Evolutionary conservation across 2,113 vertebrate genomes (phyloP), one percentile per base, ranked within the genome.

Genomic region (Poeciliopsis prolifica): DNA sequence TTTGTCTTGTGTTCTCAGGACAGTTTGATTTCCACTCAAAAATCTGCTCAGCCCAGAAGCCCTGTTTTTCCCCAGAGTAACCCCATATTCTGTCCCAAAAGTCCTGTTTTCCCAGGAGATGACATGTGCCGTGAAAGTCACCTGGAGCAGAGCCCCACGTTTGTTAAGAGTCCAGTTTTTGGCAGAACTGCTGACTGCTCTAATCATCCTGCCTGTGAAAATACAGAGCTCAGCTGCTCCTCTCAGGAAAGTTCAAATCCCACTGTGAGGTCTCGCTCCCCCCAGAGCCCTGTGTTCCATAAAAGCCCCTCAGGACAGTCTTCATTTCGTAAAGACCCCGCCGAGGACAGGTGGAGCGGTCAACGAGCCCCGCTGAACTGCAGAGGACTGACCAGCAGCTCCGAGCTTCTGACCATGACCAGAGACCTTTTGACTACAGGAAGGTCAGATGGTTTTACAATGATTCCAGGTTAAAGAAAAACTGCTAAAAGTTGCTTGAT

Each of bases 1-100:
- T 92, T 88, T 3, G 72, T 90, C 31, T 17, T 81, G 60, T 91
- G 77, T 61, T 89, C 93, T 29, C 86, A 89, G 86, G 81, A 87
- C 54, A 79, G 54, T 3, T 30, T 19, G 1, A 24, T 63, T 0
- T 30, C n/a, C 0, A 0, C 73, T 37, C 73, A 26, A n/a, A 78
- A 44, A 14, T 75, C 82, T 0, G 30, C 63, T 61, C 75, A 8
- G 12, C 65, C 30, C 10, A 24, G 40, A 68, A 92, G 85, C 67
- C 87, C 86, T 0, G 76, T 66, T 0, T 89, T 85, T 44, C 78
- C 87, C 60, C 51, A 6, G 29, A 89, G 22, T 3, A 0, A 78
- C 24, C 1, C 17, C 1, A 0, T 31, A 1, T 33, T 31, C 0
- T 12, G 40, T 26, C 48, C 64, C 11, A 58, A 71, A 69, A 88